Evolutionary conservation across 1,140 invertebrate genomes (phyloP), one percentile per base, ranked within the genome.

Genomic region (Heliothis virescens): DNA sequence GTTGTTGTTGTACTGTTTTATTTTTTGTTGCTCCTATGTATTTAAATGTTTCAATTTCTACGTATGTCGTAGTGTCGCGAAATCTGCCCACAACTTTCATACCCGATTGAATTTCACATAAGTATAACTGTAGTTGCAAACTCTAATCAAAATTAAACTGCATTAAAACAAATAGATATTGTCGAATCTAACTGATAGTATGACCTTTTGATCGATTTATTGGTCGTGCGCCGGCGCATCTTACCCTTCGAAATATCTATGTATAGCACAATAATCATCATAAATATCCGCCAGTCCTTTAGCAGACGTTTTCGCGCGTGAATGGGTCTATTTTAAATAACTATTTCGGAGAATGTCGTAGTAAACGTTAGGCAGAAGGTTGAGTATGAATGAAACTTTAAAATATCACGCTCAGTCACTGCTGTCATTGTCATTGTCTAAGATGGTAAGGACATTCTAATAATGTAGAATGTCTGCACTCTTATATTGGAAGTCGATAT

Each of bases 301-400:
- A 52, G 65, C 18, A 69, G 65, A 52, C 65, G 65, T 1, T 26
- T 52, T 52, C 67, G 48, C 67, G 48, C 5, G 18, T 71, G 18
- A 71, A 71, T 71, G 67, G 48, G 48, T 52, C 48, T 71, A 79
- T 75, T 67, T 81, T 60, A 1, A 62, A 73, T 29, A n/a, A 79
- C 18, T 73, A 48, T 50, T 48, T 52, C 41, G 41, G 48, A 18
- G 48, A 71, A 71, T 60, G 2, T 5, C 76, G 52, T 4, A 59
- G 41, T 53, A 62, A 52, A 67, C 13, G 15, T n/a, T 26, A 18
- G 4, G 21, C 50, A 57, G 60, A 71, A 59, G 69, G 15, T 52
- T 16, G 50, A 67, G 29, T 63, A 3, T 16, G 34, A 48, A 48
- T 16, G n/a, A n/a, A 16, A 41, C n/a, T 16, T 29, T 47, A 10